Percentiles rank a stretch among this genome's conserved stretches.
These are phyloP conservation scores for Aricia agestis DNA, from an alignment of 1,140 invertebrate genomes.

Conservation along the genomic window DNA sequence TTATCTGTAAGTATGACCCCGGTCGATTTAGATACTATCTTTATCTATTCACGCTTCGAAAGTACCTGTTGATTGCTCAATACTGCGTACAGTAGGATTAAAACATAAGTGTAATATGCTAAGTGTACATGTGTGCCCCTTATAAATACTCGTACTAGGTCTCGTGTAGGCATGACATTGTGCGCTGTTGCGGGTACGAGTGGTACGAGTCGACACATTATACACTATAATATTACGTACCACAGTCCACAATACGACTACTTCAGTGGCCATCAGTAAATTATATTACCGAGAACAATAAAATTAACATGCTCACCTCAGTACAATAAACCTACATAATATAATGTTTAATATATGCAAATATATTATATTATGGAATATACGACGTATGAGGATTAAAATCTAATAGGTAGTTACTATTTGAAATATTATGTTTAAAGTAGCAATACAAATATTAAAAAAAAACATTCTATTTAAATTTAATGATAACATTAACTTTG, in stretches of 20 bases:
- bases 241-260: background rate
- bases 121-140: constrained; percentile 15
- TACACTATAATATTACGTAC: constrained; percentile 3
- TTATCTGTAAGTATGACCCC: constrained; percentile 73
- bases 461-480: no score
- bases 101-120: constrained; percentile 38
- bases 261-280: background rate
- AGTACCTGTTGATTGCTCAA: constrained; percentile 52
- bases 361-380: background rate
- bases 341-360: background rate
- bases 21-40: constrained; percentile 60
- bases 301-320: background rate
- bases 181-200: constrained; percentile 21
- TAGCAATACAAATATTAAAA: no score
- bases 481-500: no score
- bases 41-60: constrained; percentile 26
- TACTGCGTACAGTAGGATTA: constrained; percentile 18
- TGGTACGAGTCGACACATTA: constrained; percentile 9
- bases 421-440: no score
- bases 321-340: background rate
- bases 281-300: constrained; percentile 10
- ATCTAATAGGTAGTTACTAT: background rate
- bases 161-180: constrained; percentile 17
- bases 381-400: background rate
- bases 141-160: background rate